phyloP scores from a whole-genome alignment of 2,797 vertebrate genomes.

The Holocentrus rufus region DNA sequence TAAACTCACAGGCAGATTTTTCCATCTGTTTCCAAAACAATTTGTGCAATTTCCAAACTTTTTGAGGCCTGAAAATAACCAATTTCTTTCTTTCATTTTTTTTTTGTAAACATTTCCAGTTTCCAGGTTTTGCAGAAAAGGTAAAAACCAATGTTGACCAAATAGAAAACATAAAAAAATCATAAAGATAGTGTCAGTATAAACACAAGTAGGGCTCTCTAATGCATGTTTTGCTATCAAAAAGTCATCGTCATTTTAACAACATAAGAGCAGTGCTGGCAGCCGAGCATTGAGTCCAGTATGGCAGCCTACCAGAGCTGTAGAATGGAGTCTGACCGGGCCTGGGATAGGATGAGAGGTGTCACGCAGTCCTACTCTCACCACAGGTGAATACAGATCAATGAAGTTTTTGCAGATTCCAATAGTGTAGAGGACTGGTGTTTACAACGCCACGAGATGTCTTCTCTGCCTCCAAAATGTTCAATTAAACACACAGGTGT shows the following conservation, averaged over 20 bases:
- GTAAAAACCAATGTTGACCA: too few species aligned
- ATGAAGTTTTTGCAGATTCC: constrained; percentile 33
- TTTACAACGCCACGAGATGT: constrained; percentile 28
- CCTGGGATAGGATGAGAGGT: constrained; percentile 34
- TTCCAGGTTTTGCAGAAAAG: too few species aligned
- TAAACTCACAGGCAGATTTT: neutral
- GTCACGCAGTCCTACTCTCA: constrained; percentile 49
- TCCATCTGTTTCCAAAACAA: too few species aligned
- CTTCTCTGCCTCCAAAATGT: constrained; percentile 32
- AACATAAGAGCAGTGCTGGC: constrained; percentile 21
- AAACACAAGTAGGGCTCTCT: too few species aligned
- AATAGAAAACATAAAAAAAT: too few species aligned
- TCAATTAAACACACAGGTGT: constrained; percentile 52
- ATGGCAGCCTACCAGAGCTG: constrained; percentile 72
- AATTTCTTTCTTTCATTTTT: too few species aligned
- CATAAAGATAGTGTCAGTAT: too few species aligned
- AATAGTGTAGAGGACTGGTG: neutral
- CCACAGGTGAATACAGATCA: constrained; percentile 23
- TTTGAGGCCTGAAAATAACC: too few species aligned
- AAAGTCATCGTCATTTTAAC: constrained; percentile 27
- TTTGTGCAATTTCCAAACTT: too few species aligned
- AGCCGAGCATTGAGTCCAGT: constrained; percentile 11
- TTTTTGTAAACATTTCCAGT: too few species aligned
- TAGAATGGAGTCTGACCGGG: constrained; percentile 51
- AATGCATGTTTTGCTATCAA: neutral